Evolutionary conservation across 2,888 invertebrate species (phyloP), one percentile per base, ranked within the genome.

Genomic region (Polymixis flavicincta): DNA sequence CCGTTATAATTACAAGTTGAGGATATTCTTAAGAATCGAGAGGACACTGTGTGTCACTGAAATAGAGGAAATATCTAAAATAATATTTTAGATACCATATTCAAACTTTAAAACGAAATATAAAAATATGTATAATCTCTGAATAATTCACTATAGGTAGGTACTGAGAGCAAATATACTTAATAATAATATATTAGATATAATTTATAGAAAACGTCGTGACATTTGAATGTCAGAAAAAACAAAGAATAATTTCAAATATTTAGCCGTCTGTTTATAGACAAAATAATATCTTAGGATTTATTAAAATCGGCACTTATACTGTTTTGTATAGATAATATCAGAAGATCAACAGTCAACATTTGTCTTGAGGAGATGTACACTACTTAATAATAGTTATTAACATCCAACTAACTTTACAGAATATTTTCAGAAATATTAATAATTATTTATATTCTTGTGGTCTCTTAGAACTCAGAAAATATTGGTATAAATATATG

Each of bases 271-370:
- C 8, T 13, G 32, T 57, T 37, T 60, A 42, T 22, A 5, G 19
- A 57, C 64, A n/a, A 59, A 50, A 61, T 67, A n/a, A 22, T 37
- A 52, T 11, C 11, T 45, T 13, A 60, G 32, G 5, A 45, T 66
- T 52, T 57, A 45, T 25, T 54, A 50, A 57, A 82, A 70, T 48
- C 54, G 17, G 45, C n/a, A 45, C 64, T 71, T 70, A 74, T 19
- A 17, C n/a, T 70, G 69, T 67, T 28, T 54, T 70, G 6, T 80
- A 74, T 76, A 84, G 76, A 88, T 82, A 83, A 84, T 89, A 89
- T 89, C 88, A 89, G 87, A 92, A 87, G 85, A 74, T 84, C 88
- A 91, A 91, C 91, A 91, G 92, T 92, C 90, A 84, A 75, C 83
- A 87, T 87, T 88, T 71, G 66, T 88, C 82, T 89, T 88, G 86